Evolutionary conservation across 2,888 invertebrate species (phyloP).

Genomic region (Lysandra bellargus): DNA sequence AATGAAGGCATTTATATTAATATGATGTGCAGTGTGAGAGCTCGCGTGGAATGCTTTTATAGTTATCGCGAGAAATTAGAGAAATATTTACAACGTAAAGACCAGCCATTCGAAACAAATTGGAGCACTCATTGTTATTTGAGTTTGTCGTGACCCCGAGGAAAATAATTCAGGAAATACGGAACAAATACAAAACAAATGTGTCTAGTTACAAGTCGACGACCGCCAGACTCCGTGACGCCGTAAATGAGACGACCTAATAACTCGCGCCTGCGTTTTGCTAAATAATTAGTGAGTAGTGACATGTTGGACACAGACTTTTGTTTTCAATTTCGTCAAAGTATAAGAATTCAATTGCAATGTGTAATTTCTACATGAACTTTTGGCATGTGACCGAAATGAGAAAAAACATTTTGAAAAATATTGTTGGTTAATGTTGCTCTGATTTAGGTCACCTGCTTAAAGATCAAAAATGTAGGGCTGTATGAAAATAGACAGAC

Average conservation of each 20-base stretch:
- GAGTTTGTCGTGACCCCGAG: constrained; percentile 9
- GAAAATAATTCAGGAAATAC: constrained; percentile 24
- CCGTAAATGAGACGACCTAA: constrained; percentile 21
- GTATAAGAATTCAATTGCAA: neutral
- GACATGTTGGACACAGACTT: neutral
- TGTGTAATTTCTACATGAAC: neutral
- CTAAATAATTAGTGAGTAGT: neutral
- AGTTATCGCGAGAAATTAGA: constrained; percentile 9
- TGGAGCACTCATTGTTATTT: neutral
- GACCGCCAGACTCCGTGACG: constrained; percentile 8
- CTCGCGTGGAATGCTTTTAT: constrained; percentile 22
- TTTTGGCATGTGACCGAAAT: neutral
- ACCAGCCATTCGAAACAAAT: neutral
- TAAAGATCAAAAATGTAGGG: too few species aligned
- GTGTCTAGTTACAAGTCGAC: constrained; percentile 28
- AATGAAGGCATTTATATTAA: constrained; percentile 26
- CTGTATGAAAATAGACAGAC: too few species aligned
- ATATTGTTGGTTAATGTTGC: too few species aligned
- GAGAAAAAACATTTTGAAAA: too few species aligned
- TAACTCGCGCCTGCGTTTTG: constrained; percentile 10
- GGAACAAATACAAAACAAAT: constrained; percentile 29
- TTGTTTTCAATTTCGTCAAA: neutral
- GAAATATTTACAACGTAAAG: neutral
- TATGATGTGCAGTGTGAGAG: constrained; percentile 24
- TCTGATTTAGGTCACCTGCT: too few species aligned